Base-by-base conservation (phyloP, 2,797 vertebrate genomes). In the Sitta carolinensis region DNA sequence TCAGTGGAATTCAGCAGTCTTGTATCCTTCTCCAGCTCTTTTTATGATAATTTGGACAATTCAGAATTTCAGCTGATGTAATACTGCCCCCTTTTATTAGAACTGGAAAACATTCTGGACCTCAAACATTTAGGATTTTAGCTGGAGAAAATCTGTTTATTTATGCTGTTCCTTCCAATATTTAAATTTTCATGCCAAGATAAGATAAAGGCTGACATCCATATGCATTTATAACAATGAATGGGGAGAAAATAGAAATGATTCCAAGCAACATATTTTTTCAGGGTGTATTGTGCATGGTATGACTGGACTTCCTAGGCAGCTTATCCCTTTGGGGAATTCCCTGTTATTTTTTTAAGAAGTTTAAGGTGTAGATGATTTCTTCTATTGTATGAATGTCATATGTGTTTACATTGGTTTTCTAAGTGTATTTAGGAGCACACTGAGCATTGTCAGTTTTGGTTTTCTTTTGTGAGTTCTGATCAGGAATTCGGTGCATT, bases 41-140 rank as follows among this genome's bases (percentile, higher is more conserved):
- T 76, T 85, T 85, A 84, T 13, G 17, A 76, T 95, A 89, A 89
- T 81, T 89, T 81, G 90, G 69, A 21, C 64, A 94, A 86, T 84
- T 92, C 87, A 87, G 87, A 89, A 94, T 87, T 95, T 97, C 80
- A 96, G 38, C 87, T 96, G 96, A 96, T 97, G 82, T 97, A 96
- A 96, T 85, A 97, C 95, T 97, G 94, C 89, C 93, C 95, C 89
- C 96, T 98, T 97, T 97, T 97, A 97, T 94, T 97, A 87, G 90
- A 96, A 97, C 76, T 84, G 80, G 51, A 98, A 97, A 96, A 88
- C 77, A 75, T 86, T 21, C 84, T 86, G 81, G 90, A 92, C 82
- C 67, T 92, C 54, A 87, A 93, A 84, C 47, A 51, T 50, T 77
- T 90, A 58, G 32, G n/a, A 75, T 63, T 81, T 58, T 88, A 89